Conservation (phyloP, 1,140 invertebrate species). For the Wiebesia pumilae region DNA sequence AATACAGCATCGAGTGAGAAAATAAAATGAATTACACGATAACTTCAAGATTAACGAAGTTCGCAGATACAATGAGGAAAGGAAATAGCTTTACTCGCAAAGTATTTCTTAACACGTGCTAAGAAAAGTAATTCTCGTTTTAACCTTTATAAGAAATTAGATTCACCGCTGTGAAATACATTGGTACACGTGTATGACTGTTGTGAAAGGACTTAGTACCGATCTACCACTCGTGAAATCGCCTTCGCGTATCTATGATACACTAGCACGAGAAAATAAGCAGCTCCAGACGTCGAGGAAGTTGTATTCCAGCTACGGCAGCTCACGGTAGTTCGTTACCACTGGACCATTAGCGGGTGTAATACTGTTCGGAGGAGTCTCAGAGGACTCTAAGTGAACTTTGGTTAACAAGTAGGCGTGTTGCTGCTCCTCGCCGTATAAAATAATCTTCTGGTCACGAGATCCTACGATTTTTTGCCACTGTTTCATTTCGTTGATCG, state of each 20-base stretch:
- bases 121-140: not conserved
- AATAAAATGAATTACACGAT: not conserved
- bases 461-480: conserved; percentile 64
- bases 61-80: not conserved
- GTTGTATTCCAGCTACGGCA: conserved; percentile 26
- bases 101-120: not conserved
- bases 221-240: not conserved
- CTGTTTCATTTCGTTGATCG: conserved; percentile 18
- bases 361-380: conserved; percentile 69
- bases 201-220: not conserved
- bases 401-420: conserved; percentile 73
- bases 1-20: not conserved
- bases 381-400: conserved; percentile 68
- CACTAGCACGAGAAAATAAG: not conserved
- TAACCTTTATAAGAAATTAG: not conserved
- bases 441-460: conserved; percentile 72
- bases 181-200: not conserved
- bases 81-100: not conserved
- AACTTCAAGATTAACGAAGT: not conserved
- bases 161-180: not conserved
- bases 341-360: conserved; percentile 73
- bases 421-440: conserved; percentile 59
- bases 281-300: not conserved
- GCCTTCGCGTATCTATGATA: not conserved
- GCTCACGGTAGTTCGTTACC: conserved; percentile 72